phyloP scores from a whole-genome alignment of 2,797 vertebrate species.

The Nyctibius grandis region DNA sequence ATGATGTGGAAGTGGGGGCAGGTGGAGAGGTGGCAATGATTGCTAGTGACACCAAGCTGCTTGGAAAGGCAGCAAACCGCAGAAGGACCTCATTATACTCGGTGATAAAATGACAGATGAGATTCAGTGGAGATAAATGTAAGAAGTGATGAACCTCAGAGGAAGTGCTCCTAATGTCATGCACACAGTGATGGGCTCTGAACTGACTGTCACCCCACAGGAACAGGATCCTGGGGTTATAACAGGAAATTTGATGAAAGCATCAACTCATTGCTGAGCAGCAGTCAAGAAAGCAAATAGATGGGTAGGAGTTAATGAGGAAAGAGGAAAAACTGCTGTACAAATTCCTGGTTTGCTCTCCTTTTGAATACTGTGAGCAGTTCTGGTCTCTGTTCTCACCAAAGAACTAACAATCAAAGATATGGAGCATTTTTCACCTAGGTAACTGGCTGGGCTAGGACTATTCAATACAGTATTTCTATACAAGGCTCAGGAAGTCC shows the following conservation, averaged over 20 bases:
- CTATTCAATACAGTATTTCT: not conserved
- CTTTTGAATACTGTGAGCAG: not conserved
- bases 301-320: not conserved
- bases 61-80: not conserved
- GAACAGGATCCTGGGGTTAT: not conserved
- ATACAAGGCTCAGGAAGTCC: not conserved
- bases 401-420: not conserved
- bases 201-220: not conserved
- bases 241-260: not conserved
- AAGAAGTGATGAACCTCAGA: not conserved
- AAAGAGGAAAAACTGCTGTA: not conserved
- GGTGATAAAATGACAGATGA: not conserved
- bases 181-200: not conserved
- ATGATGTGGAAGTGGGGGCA: not conserved
- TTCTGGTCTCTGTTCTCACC: conserved; percentile 2
- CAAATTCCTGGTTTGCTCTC: not conserved
- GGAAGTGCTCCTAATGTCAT: not conserved
- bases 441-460: not conserved
- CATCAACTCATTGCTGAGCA: not conserved
- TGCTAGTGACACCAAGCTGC: not conserved
- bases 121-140: not conserved
- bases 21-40: not conserved
- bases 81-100: not conserved
- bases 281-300: not conserved
- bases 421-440: not conserved